These are phyloP conservation scores for Nomada flava DNA, from an alignment of 2,888 invertebrate genomes.

Conservation along the genomic window DNA sequence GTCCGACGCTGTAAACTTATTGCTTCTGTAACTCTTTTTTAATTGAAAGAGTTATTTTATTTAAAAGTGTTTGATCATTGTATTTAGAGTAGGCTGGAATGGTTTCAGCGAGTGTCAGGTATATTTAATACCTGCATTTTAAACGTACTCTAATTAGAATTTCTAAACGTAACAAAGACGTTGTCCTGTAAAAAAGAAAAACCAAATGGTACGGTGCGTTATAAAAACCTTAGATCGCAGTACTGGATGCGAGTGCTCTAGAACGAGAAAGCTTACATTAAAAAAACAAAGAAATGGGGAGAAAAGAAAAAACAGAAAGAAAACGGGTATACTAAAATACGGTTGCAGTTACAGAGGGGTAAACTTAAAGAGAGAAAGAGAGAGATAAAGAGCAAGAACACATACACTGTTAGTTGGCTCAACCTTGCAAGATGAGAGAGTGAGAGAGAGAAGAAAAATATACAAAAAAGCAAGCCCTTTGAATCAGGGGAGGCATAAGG, in stretches of 20 bases:
- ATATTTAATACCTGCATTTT: conserved; percentile 62
- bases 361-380: conserved; percentile 52
- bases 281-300: conserved; percentile 55
- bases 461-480: conserved; percentile 65
- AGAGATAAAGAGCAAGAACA: conserved; percentile 29
- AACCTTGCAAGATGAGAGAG: conserved; percentile 27
- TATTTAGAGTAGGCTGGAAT: conserved; percentile 51
- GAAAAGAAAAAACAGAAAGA: conserved; percentile 56
- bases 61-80: conserved; percentile 45
- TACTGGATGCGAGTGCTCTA: conserved; percentile 67
- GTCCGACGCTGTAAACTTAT: conserved; percentile 39
- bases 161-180: conserved; percentile 76
- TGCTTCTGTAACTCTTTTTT: conserved; percentile 39
- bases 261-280: conserved; percentile 42
- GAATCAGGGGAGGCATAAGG: conserved; percentile 68
- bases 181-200: conserved; percentile 65
- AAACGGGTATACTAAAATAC: conserved; percentile 70
- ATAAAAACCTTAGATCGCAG: conserved; percentile 61
- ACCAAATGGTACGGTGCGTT: conserved; percentile 58
- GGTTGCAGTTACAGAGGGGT: conserved; percentile 83
- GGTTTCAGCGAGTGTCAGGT: conserved; percentile 52
- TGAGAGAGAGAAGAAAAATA: conserved; percentile 39
- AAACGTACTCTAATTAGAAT: conserved; percentile 56
- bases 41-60: conserved; percentile 51
- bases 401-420: conserved; percentile 38